Evolutionary conservation across 2,888 invertebrate species (phyloP).

Genomic region (Schizaphis graminum): DNA sequence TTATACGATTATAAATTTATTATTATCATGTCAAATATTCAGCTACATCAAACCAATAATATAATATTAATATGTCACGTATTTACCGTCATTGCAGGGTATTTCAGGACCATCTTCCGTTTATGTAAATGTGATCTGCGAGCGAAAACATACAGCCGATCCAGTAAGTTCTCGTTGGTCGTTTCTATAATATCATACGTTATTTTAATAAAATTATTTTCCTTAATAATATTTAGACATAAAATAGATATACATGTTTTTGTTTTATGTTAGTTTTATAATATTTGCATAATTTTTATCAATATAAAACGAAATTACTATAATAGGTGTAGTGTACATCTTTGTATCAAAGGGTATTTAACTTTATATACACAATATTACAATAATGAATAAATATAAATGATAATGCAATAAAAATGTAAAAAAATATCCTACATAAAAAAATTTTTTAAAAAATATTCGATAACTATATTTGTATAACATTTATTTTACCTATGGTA

Average conservation of each 20-base stretch:
- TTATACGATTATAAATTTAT: background rate
- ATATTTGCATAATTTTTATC: background rate
- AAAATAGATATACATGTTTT: background rate
- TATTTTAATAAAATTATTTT: slow-evolving; percentile 66
- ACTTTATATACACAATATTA: no score
- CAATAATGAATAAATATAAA: background rate
- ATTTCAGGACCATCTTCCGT: slow-evolving; percentile 85
- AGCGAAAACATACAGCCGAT: slow-evolving; percentile 82
- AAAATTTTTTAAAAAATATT: background rate
- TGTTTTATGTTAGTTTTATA: background rate
- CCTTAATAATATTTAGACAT: background rate
- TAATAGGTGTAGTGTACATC: background rate
- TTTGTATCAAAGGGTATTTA: background rate
- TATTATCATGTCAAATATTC: background rate
- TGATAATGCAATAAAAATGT: background rate
- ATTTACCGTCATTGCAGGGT: slow-evolving; percentile 73
- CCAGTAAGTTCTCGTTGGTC: slow-evolving; percentile 75
- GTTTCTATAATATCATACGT: background rate
- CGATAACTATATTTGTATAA: no score
- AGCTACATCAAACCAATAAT: background rate
- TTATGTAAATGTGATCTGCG: slow-evolving; percentile 88
- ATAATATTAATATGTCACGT: background rate
- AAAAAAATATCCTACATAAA: background rate
- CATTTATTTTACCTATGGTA: no score
- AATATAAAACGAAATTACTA: background rate